These are phyloP conservation scores for Actenoides hombroni DNA, from an alignment of 2,113 vertebrate genomes.

Conservation along the genomic window DNA sequence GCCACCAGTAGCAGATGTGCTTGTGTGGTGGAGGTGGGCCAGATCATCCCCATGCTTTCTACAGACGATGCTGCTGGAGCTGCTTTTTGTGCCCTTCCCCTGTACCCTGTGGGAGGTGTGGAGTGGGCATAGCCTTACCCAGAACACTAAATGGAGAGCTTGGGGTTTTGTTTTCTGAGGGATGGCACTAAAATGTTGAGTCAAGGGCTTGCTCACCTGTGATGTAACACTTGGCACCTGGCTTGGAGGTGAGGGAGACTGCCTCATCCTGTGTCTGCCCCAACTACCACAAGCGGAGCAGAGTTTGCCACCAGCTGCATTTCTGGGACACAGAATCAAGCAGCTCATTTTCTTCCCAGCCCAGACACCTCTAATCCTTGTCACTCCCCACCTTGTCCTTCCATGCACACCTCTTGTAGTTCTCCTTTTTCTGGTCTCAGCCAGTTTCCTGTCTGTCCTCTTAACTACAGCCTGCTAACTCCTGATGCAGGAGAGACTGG, in stretches of 20 bases:
- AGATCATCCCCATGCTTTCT: rapidly evolving
- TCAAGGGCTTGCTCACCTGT: neutral
- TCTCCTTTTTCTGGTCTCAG: neutral
- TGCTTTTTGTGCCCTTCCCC: neutral
- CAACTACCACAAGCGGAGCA: neutral
- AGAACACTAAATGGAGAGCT: constrained; percentile 63
- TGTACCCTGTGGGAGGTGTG: rapidly evolving
- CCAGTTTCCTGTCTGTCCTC: constrained; percentile 35
- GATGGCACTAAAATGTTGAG: constrained; percentile 24
- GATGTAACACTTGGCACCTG: neutral
- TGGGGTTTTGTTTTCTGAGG: neutral
- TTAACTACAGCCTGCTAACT: constrained; percentile 21
- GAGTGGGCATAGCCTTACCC: neutral
- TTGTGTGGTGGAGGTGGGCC: neutral
- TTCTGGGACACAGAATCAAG: neutral
- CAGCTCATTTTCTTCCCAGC: neutral
- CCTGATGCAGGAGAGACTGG: neutral
- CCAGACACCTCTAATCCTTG: neutral
- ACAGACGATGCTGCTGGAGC: neutral
- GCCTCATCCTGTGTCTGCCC: neutral
- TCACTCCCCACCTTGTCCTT: neutral
- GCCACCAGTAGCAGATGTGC: neutral
- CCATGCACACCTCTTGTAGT: neutral
- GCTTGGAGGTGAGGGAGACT: neutral
- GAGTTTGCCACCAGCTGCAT: rapidly evolving